Base-by-base conservation (phyloP, 2,888 invertebrate genomes). In the Melieria omissa region DNA sequence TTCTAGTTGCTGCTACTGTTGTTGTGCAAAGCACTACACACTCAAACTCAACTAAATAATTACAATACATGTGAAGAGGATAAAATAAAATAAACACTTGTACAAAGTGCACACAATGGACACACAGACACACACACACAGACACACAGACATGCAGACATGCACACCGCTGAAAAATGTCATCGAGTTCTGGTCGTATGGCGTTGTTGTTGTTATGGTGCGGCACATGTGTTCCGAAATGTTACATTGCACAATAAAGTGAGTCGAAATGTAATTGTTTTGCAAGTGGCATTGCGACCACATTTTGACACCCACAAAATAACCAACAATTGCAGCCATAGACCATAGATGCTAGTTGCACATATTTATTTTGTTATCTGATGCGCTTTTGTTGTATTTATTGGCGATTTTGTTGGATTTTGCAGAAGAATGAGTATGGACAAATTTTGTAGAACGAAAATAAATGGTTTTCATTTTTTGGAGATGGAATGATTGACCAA, bases 281-380 rank as follows among this genome's bases (percentile, higher is more conserved):
- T 83, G 83, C 82, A 80, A 83, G 80, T 83, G 83, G 81, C 82
- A 83, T 83, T 83, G 80, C 78, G 81, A 82, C 83, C 83, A 80
- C 83, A 83, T 81, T 82, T 81, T 82, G 82, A 80, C 82, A 80
- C 81, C 75, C 76, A 74, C 69, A 69, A 69, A 69, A 69, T 62
- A 12, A 52, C 52, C 52, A 8, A 45, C 52, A 49, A 12, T 60
- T 60, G 49, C 46, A 61, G 12, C 46, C 29, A n/a, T n/a, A n/a
- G 2, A 29, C 29, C 29, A 29, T 29, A 29, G 29, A 29, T 29
- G 14, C 47, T 16, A 45, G 29, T 45, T 9, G n/a, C 45, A n/a
- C n/a, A 14, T 4, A 62, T 42, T 8, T 60, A 29, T 29, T 29
- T 29, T 29, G 29, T 29, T 29, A 29, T 29, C 29, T 2, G 29